Conservation (phyloP, 2,888 invertebrate genomes). For the Itoplectis maculator region DNA sequence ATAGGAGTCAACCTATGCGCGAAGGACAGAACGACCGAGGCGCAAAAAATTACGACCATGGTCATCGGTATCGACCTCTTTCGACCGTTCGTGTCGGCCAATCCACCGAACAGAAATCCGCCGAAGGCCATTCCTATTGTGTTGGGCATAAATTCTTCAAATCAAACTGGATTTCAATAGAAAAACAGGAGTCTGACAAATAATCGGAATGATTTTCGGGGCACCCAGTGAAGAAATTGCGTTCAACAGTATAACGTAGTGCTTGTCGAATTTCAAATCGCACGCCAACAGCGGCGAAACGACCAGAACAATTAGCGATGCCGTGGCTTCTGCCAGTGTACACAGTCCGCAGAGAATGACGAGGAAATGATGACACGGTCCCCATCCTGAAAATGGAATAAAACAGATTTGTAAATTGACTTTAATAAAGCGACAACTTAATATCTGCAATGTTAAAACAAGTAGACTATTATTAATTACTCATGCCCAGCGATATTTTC, state of each 20-base stretch:
- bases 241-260: conserved; percentile 68
- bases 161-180: neutral
- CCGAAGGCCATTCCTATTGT: conserved; percentile 82
- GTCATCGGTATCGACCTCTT: conserved; percentile 81
- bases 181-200: neutral
- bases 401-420: neutral
- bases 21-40: conserved; percentile 82
- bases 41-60: conserved; percentile 81
- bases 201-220: too few species aligned
- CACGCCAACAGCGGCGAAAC: conserved; percentile 74
- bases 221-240: conserved; percentile 60
- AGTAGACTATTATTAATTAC: too few species aligned
- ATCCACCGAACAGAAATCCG: conserved; percentile 79
- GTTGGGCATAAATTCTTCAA: neutral
- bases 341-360: conserved; percentile 74
- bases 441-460: too few species aligned
- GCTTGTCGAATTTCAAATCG: conserved; percentile 71
- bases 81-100: conserved; percentile 83
- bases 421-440: neutral
- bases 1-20: conserved; percentile 81
- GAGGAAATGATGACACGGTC: conserved; percentile 74
- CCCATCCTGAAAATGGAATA: conserved; percentile 74
- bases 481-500: too few species aligned
- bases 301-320: conserved; percentile 71
- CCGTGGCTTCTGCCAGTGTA: conserved; percentile 74